These are phyloP conservation scores for Tanypteryx hageni DNA, from an alignment of 2,888 invertebrate genomes.

Conservation along the genomic window DNA sequence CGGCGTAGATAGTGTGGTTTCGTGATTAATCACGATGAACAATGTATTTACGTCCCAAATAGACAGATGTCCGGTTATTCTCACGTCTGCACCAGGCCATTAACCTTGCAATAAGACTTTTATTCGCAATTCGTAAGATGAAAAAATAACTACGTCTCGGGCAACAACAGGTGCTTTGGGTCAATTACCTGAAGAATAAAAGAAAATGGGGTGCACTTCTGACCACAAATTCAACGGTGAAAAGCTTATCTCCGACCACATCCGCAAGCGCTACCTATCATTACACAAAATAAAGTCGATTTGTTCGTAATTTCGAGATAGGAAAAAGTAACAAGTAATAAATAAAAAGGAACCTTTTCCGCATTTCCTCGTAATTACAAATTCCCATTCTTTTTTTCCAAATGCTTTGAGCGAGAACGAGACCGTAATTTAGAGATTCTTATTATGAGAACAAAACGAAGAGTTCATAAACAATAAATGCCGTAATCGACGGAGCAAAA, in stretches of 20 bases:
- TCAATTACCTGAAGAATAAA: constrained; percentile 54
- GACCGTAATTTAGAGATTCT: not conserved
- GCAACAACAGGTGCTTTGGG: constrained; percentile 59
- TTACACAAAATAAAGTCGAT: constrained; percentile 63
- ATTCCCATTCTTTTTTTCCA: constrained; percentile 50
- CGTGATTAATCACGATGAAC: not conserved
- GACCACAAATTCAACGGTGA: constrained; percentile 48
- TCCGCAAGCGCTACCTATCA: constrained; percentile 60
- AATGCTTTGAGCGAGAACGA: constrained; percentile 15
- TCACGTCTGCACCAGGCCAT: constrained; percentile 30
- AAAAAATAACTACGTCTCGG: constrained; percentile 38
- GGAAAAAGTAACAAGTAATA: constrained; percentile 45
- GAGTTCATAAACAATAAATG: not conserved
- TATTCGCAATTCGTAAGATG: constrained; percentile 31
- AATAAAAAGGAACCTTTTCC: constrained; percentile 44
- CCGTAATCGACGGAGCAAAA: no score
- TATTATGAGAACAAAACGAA: not conserved
- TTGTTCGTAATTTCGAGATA: constrained; percentile 52
- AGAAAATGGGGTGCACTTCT: constrained; percentile 37
- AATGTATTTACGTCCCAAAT: not conserved
- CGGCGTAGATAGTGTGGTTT: not conserved
- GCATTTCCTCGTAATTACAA: constrained; percentile 59
- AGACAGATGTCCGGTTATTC: constrained; percentile 6
- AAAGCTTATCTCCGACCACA: constrained; percentile 60
- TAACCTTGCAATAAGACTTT: constrained; percentile 40